Percentiles rank a stretch among this genome's conserved stretches.
Evolutionary conservation across 2,797 vertebrate species (phyloP).

Genomic region (Macropus fuliginosus): DNA sequence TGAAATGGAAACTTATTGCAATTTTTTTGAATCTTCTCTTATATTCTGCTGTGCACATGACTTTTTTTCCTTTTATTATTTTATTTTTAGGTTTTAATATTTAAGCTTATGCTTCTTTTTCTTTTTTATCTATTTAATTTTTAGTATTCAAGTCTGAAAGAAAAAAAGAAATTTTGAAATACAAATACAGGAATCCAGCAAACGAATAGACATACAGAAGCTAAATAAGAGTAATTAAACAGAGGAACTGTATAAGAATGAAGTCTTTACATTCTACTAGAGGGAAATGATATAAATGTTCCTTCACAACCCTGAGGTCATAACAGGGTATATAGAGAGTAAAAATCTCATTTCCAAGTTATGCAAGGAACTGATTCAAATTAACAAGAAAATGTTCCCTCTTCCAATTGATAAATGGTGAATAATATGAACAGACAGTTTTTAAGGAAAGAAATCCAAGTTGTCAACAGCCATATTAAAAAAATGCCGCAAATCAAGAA

Average conservation of each 20-base stretch:
- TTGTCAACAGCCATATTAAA: neutral
- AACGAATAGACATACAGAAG: neutral
- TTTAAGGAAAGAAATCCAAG: neutral
- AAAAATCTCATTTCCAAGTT: neutral
- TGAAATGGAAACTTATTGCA: too few species aligned
- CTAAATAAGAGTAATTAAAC: neutral
- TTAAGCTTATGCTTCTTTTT: too few species aligned
- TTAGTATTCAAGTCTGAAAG: too few species aligned
- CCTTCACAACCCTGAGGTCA: neutral
- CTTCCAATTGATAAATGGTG: neutral
- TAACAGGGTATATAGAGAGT: neutral
- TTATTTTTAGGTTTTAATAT: too few species aligned
- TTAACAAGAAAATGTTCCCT: neutral
- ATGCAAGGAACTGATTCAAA: neutral
- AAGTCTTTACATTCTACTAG: neutral
- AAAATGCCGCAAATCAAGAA: neutral
- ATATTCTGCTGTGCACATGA: too few species aligned
- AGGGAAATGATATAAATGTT: neutral
- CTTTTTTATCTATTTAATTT: too few species aligned
- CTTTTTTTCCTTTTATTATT: too few species aligned
- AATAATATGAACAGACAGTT: neutral
- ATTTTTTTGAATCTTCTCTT: too few species aligned
- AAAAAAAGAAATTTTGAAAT: neutral
- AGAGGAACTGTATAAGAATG: neutral
- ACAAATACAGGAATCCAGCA: neutral